Percentiles rank a stretch among this genome's conserved stretches.
These are phyloP conservation scores for Tenebrosternarchus preto DNA, from an alignment of 2,113 vertebrate genomes.

Conservation along the genomic window DNA sequence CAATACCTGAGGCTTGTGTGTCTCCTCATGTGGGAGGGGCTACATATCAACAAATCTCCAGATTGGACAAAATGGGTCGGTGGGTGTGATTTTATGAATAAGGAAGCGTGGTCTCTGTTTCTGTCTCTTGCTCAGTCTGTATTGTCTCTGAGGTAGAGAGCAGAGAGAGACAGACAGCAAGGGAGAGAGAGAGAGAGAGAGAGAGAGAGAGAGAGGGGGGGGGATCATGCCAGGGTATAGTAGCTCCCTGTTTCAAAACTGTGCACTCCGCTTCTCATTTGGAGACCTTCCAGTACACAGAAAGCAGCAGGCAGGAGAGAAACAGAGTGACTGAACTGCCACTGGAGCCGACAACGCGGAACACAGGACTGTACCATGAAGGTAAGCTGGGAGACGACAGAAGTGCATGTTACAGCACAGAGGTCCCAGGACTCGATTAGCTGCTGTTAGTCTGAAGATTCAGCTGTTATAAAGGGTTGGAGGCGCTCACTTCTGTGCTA, in stretches of 20 bases:
- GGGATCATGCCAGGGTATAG: constrained; percentile 41
- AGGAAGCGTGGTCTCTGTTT: constrained; percentile 25
- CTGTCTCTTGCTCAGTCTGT: constrained; percentile 19
- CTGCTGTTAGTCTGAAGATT: background rate
- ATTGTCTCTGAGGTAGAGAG: background rate
- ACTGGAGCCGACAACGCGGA: constrained; percentile 2
- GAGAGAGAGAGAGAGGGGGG: constrained; percentile 1
- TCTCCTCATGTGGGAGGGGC: background rate
- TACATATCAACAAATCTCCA: constrained; percentile 47
- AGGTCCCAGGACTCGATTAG: background rate
- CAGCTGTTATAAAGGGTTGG: background rate
- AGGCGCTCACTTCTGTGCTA: background rate
- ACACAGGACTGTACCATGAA: constrained; percentile 26
- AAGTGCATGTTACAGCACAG: background rate
- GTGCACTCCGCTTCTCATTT: constrained; percentile 22
- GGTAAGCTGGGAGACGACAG: constrained; percentile 16
- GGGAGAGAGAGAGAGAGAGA: constrained; percentile 12
- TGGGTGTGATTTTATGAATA: constrained; percentile 35
- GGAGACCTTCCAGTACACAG: constrained; percentile 18
- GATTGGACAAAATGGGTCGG: constrained; percentile 58
- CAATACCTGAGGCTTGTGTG: background rate
- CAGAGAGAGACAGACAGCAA: too few relatives aligned
- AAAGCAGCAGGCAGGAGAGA: constrained; percentile 34
- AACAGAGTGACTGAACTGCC: constrained; percentile 20
- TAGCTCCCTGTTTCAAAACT: constrained; percentile 37